Percentiles rank a stretch among this genome's conserved stretches.
phyloP scores from a whole-genome alignment of 2,888 invertebrate genomes.

The Drosophila affinis region DNA sequence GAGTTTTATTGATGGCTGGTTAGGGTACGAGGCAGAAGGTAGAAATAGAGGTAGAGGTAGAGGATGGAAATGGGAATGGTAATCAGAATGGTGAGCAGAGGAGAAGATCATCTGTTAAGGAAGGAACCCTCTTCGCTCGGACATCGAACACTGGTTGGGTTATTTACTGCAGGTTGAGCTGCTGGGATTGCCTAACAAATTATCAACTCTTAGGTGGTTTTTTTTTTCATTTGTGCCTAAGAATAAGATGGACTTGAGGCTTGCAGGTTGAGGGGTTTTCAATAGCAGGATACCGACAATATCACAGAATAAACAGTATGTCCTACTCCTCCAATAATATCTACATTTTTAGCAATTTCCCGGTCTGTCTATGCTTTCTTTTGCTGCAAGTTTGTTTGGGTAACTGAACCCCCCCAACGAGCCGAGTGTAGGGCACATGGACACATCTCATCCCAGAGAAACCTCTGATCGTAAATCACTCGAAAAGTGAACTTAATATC shows the following conservation, averaged over 20 bases:
- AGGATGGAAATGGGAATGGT: background rate
- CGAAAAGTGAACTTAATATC: slow-evolving; percentile 52
- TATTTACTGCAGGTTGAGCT: background rate
- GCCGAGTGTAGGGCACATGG: background rate
- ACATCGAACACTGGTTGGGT: background rate
- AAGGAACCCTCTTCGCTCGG: no score
- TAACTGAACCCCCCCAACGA: background rate
- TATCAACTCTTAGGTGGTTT: background rate
- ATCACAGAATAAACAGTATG: no score
- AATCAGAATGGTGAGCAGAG: no score
- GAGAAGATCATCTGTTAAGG: no score
- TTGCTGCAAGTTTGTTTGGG: no score
- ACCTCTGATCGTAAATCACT: slow-evolving; percentile 54
- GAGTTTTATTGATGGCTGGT: slow-evolving; percentile 20
- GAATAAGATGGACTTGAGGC: background rate
- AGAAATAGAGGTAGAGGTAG: background rate
- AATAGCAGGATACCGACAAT: no score
- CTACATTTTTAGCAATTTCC: background rate
- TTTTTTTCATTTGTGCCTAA: background rate
- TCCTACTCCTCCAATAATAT: background rate
- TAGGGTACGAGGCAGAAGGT: background rate
- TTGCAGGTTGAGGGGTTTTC: no score
- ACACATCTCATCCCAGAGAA: background rate
- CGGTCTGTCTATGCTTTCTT: no score
- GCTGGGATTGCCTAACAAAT: background rate